A percentile compares a stretch with the other conserved stretches of the same genome.
Evolutionary conservation across 2,888 invertebrate species (phyloP).

Genomic region (Philereme vetulata): DNA sequence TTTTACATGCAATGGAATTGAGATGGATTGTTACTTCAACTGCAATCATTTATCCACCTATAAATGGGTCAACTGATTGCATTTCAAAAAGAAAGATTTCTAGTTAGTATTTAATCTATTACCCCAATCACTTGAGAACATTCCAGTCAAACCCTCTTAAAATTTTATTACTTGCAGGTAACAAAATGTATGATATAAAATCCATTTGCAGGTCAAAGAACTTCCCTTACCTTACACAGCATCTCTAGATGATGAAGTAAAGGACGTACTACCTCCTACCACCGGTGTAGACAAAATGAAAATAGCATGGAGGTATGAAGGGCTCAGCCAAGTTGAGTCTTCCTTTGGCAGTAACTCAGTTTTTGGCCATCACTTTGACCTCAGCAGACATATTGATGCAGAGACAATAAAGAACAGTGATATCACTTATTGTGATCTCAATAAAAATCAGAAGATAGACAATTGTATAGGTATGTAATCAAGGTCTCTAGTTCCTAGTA

Average conservation of each 20-base stretch:
- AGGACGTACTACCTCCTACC: slow-evolving; percentile 37
- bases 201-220: slow-evolving; percentile 72
- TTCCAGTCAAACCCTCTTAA: too few relatives aligned
- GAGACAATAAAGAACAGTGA: slow-evolving; percentile 83
- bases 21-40: too few relatives aligned
- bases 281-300: slow-evolving; percentile 86
- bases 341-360: slow-evolving; percentile 74
- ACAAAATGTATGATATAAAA: not conserved
- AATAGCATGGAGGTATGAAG: slow-evolving; percentile 96
- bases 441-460: slow-evolving; percentile 40
- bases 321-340: slow-evolving; percentile 85
- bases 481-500: too few relatives aligned
- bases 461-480: slow-evolving; percentile 32
- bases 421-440: slow-evolving; percentile 82
- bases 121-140: too few relatives aligned
- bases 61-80: too few relatives aligned
- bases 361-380: slow-evolving; percentile 92
- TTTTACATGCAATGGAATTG: too few relatives aligned
- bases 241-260: slow-evolving; percentile 71
- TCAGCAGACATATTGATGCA: slow-evolving; percentile 88
- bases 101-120: too few relatives aligned
- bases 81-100: too few relatives aligned
- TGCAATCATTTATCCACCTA: too few relatives aligned
- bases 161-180: too few relatives aligned
- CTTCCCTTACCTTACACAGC: slow-evolving; percentile 78